Percentiles rank a stretch among this genome's conserved stretches.
Evolutionary conservation across 1,140 invertebrate genomes (phyloP).

Genomic region (Oreohelix idahoensis): DNA sequence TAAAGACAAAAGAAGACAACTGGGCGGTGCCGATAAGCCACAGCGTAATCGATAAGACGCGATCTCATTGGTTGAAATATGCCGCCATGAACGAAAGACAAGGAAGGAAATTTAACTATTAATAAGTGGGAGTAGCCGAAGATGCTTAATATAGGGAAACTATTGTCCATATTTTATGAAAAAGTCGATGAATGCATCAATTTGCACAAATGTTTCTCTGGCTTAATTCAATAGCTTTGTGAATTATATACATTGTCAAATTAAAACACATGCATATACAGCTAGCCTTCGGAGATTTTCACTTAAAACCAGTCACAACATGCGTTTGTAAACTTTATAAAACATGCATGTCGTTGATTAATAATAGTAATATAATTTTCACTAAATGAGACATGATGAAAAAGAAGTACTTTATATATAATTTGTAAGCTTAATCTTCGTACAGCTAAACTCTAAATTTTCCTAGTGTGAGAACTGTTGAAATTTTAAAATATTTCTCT

Average conservation of each 20-base stretch:
- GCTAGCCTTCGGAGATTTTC: no score
- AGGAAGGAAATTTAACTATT: neutral
- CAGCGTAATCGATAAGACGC: neutral
- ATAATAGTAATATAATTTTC: no score
- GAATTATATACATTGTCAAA: neutral
- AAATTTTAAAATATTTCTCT: no score
- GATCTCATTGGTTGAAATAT: neutral
- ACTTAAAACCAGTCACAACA: neutral
- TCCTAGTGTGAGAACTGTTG: no score
- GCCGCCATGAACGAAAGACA: neutral
- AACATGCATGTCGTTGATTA: no score
- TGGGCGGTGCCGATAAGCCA: slow-evolving; percentile 1
- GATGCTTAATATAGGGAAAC: neutral
- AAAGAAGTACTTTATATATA: no score
- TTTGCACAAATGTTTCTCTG: neutral
- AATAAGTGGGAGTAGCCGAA: neutral
- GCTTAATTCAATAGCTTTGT: neutral
- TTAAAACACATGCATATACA: neutral
- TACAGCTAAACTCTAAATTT: no score
- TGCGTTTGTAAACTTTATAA: no score
- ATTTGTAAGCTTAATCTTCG: no score
- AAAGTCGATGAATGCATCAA: neutral
- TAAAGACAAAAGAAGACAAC: slow-evolving; percentile 7
- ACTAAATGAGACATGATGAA: no score
- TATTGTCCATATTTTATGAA: slow-evolving; percentile 1